Base-by-base conservation (phyloP, 2,888 invertebrate species). In the Spialia ferax region DNA sequence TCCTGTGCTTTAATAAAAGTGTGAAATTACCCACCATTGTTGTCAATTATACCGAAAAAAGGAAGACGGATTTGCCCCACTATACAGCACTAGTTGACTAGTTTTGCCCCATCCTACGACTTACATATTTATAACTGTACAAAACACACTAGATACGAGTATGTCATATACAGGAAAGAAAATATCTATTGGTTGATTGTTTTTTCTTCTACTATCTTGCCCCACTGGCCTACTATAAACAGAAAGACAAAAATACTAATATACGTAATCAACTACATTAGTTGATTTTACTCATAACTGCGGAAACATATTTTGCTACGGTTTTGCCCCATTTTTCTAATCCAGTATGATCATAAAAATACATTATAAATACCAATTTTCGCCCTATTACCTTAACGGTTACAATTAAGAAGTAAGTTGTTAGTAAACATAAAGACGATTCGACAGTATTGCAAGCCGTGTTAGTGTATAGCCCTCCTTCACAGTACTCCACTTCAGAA, bases 391-490 rank as follows among this genome's bases (percentile, higher is more conserved):
- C 52, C n/a, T 52, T 23, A 23, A 22, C 52, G 13, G 20, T 13
- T n/a, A 10, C 20, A 20, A 20, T 20, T 48, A 8, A 35, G 32
- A 56, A 13, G 55, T 20, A 22, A 23, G n/a, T 61, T 72, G 80
- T 82, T 83, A 82, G 82, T 82, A 77, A 63, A 77, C 73, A 74
- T 73, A 69, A 62, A 76, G 68, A 77, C 75, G 72, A 56, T 66
- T 64, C 60, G 66, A 69, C 73, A 72, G 70, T 35, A 32, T 5
- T 68, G 68, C 71, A 75, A 75, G 74, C 73, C 69, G 38, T 38
- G 62, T 45, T 45, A 45, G 45, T 45, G 15, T 42, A 18, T 45
- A 82, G 80, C 85, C 81, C 75, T 84, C 87, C 88, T 89, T 89
- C 89, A 89, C 89, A 86, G 82, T 77, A 77, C 73, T 74, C 72